Base-by-base conservation (phyloP, 2,113 vertebrate species). In the Festucalex cinctus region DNA sequence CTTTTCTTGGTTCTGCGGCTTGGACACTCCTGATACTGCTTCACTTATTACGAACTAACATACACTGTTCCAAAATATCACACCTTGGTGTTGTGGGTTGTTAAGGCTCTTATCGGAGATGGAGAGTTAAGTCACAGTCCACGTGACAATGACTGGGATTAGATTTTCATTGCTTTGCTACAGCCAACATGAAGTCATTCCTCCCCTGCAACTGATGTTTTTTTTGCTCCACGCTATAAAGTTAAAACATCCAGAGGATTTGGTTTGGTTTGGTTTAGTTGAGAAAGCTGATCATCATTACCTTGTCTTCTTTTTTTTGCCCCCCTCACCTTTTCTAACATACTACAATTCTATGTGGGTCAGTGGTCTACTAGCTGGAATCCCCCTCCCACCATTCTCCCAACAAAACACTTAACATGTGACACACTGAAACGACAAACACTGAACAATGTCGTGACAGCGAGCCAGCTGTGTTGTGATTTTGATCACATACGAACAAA, bases 51-150 rank as follows among this genome's bases (percentile, higher is more conserved):
- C 36, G 68, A 26, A 43, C 44, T 22, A 26, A 26, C 37, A 1
- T 59, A 54, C 26, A 63, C 65, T 24, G 32, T 32, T 32, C 26
- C 20, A 63, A 19, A 49, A 65, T 35, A 43, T 70, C 13, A 78
- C 32, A 74, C 46, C 65, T 22, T 37, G 32, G 46, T 59, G 26
- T 62, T 48, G 68, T 24, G 28, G 12, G 37, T 36, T 26, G 26
- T 51, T 41, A 65, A 63, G 41, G 66, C 26, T 54, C 24, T 43
- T 36, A 65, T 32, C n/a, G 28, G 62, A 44, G 37, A 48, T 9
- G n/a, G 48, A 10, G 41, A 66, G 44, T 48, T 36, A 71, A 54
- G 20, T 65, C 49, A 60, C 57, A 63, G 59, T 68, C 67, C 64
- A 56, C 22, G 37, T 2, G 63, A 39, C 74, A 49, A 35, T 63